Percentiles rank a stretch among this genome's conserved stretches.
Conservation (phyloP, 2,888 invertebrate species). For the Thereva unica region DNA sequence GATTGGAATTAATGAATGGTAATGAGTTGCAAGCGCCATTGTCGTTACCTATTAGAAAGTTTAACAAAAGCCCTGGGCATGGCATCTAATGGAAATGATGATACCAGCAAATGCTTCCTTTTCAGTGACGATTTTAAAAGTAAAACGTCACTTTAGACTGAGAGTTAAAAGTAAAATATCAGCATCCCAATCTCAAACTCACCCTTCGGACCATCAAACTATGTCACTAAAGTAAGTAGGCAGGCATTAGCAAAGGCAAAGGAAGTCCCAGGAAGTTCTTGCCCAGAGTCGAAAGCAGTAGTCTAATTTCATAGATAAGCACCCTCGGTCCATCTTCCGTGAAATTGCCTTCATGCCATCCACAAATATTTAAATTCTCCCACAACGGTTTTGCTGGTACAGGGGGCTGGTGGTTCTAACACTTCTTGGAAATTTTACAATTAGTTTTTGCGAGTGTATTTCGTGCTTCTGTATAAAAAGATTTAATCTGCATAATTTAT, state of each 20-base stretch:
- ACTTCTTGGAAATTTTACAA: slow-evolving; percentile 25
- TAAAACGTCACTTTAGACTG: slow-evolving; percentile 15
- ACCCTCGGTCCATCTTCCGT: slow-evolving; percentile 42
- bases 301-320: slow-evolving; percentile 43
- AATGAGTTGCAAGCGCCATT: slow-evolving; percentile 40
- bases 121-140: slow-evolving; percentile 16
- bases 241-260: background rate
- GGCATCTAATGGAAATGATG: slow-evolving; percentile 22
- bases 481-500: slow-evolving; percentile 42
- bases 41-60: slow-evolving; percentile 33
- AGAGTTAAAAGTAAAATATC: slow-evolving; percentile 13
- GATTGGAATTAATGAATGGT: slow-evolving; percentile 54
- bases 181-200: slow-evolving; percentile 11
- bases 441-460: slow-evolving; percentile 21
- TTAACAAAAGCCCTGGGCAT: slow-evolving; percentile 4
- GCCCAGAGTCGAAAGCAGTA: slow-evolving; percentile 5
- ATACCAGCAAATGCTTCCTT: slow-evolving; percentile 17
- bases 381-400: slow-evolving; percentile 17
- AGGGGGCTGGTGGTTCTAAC: slow-evolving; percentile 8
- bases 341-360: slow-evolving; percentile 42
- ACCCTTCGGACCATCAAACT: slow-evolving; percentile 21
- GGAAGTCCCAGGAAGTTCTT: too few relatives aligned
- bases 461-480: slow-evolving; percentile 5
- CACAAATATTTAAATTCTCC: slow-evolving; percentile 42
- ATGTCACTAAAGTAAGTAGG: slow-evolving; percentile 13